Base-by-base conservation (phyloP, 2,113 vertebrate species). In the Clarias gariepinus region DNA sequence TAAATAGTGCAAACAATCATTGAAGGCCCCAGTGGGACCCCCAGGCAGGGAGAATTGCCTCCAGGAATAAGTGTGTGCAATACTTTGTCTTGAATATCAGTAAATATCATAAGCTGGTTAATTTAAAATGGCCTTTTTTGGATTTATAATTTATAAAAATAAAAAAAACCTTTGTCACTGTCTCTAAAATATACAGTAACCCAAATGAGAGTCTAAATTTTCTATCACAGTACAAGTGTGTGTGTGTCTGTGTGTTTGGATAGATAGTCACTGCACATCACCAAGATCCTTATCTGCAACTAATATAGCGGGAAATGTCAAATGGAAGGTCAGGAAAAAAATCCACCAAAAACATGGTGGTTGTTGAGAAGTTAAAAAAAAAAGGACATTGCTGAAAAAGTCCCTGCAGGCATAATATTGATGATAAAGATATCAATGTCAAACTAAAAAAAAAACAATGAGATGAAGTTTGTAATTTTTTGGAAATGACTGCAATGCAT, bases 1-100 rank as follows among this genome's bases (percentile, higher is more conserved):
- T 81, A 85, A 83, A 76, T 58, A 81, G 80, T 74, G 64, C 36
- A 87, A 64, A 71, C 60, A 69, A 83, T n/a, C 85, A 82, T 80
- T 83, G 71, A 66, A 47, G 60, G 41, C 41, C 21, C 52, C 82
- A 84, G 6, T 33, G 60, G 78, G 79, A 55, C 13, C 64, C 81
- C 28, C 21, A 71, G 47, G 68, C 63, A 83, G 23, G 78, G 61
- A 30, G 19, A 53, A 68, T 81, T 19, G 78, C 52, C 7, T 86
- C 25, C 76, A 78, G 15, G 61, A 86, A 47, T 79, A 55, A 28
- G 36, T n/a, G 55, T 71, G n/a, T 73, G 53, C 47, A 66, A 7
- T 81, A 84, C 12, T 25, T 79, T 30, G 55, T 58, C 57, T 53
- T 30, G 82, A 81, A 83, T 87, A 83, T 79, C 57, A 66, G 61